Percentiles rank a stretch among this genome's conserved stretches.
These are phyloP conservation scores for Reticulitermes speratus DNA, from an alignment of 1,140 invertebrate genomes.

Conservation along the genomic window DNA sequence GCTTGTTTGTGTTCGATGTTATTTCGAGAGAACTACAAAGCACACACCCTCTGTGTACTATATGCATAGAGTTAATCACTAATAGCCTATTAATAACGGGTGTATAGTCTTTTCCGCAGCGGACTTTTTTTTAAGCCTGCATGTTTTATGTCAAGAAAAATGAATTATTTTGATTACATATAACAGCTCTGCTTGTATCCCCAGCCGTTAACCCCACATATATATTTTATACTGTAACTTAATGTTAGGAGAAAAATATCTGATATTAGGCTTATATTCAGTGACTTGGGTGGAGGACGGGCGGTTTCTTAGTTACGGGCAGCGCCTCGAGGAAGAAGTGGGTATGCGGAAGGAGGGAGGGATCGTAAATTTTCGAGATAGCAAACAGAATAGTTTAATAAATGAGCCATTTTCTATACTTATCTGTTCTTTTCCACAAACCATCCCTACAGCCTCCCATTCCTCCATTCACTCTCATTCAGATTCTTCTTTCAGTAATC, in stretches of 20 bases:
- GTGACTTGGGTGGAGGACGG: not conserved
- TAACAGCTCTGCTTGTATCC: not conserved
- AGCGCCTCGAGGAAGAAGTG: constrained; percentile 23
- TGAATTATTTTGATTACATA: not conserved
- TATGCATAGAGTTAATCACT: not conserved
- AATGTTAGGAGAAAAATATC: not conserved
- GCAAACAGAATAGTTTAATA: constrained; percentile 31
- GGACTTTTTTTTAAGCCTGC: not conserved
- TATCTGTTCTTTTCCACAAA: constrained; percentile 25
- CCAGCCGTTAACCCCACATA: not conserved
- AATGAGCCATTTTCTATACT: constrained; percentile 33
- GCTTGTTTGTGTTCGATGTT: not conserved
- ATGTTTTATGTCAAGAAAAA: not conserved
- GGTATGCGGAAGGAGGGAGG: constrained; percentile 19
- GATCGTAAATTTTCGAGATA: constrained; percentile 30
- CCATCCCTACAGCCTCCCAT: not conserved
- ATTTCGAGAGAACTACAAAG: not conserved
- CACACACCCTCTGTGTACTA: not conserved
- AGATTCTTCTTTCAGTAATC: not conserved
- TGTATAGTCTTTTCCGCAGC: not conserved
- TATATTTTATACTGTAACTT: not conserved
- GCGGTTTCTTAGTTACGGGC: constrained; percentile 18
- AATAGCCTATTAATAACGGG: constrained; percentile 11
- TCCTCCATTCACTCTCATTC: not conserved
- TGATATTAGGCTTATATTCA: constrained; percentile 9